These are phyloP conservation scores for Augochlora pura DNA, from an alignment of 1,140 invertebrate species.

Conservation along the genomic window DNA sequence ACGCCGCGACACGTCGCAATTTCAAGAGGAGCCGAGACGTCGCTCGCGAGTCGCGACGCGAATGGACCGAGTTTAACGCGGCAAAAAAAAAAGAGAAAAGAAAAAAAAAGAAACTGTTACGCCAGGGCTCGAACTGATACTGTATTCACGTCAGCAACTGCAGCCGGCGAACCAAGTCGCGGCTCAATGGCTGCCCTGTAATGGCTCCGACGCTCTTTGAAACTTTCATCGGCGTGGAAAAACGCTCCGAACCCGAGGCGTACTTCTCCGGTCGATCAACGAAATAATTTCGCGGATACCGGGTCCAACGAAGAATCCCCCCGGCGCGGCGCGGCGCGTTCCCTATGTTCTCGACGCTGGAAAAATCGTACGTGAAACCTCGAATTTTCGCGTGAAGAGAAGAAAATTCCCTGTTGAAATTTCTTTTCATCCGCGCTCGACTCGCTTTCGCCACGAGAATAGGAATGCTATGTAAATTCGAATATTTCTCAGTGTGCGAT, in stretches of 20 bases:
- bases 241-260: constrained; percentile 19
- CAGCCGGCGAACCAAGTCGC: constrained; percentile 40
- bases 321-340: no score
- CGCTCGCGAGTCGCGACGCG: background rate
- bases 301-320: background rate
- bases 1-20: background rate
- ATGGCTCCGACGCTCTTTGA: constrained; percentile 21
- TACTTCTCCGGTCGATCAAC: constrained; percentile 19
- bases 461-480: background rate
- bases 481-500: background rate
- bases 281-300: constrained; percentile 47
- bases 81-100: background rate
- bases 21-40: constrained; percentile 17
- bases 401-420: constrained; percentile 15
- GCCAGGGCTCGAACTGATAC: constrained; percentile 23
- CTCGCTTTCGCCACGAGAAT: background rate
- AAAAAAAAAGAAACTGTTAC: background rate
- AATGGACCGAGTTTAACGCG: constrained; percentile 29
- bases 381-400: constrained; percentile 27
- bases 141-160: constrained; percentile 45
- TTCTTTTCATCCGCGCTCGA: background rate
- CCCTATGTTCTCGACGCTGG: background rate
- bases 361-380: background rate
- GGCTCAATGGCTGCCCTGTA: constrained; percentile 32
- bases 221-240: constrained; percentile 51